Conservation (phyloP, 1,140 invertebrate genomes). For the Colletes latitarsis region DNA sequence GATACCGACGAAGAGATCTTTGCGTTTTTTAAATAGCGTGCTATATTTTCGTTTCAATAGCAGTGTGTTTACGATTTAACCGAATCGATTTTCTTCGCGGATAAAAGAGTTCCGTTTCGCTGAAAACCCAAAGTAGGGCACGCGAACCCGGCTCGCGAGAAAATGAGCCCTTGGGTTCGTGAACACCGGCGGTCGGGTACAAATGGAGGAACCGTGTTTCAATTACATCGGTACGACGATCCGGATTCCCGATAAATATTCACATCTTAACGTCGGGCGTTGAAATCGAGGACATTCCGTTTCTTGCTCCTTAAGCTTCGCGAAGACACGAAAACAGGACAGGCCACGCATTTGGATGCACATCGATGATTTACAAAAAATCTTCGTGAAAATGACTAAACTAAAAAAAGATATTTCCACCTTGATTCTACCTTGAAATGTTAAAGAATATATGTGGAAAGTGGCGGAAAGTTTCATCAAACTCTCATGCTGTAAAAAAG, state of each 20-base stretch:
- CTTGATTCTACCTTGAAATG: no score
- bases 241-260: conserved; percentile 43
- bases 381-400: no score
- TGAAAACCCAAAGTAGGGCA: not conserved
- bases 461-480: no score
- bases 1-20: no score
- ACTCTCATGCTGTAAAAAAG: no score
- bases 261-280: conserved; percentile 17
- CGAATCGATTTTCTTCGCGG: not conserved
- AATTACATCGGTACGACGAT: conserved; percentile 31
- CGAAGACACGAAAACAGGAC: not conserved
- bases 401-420: no score
- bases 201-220: conserved; percentile 47
- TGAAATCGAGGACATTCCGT: not conserved
- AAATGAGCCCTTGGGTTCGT: conserved; percentile 11
- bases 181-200: not conserved
- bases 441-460: no score
- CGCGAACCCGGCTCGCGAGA: not conserved
- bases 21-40: no score
- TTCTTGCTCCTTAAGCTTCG: not conserved
- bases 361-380: no score
- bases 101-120: not conserved
- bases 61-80: no score
- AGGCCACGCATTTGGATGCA: not conserved
- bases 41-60: no score